phyloP scores from a whole-genome alignment of 2,888 invertebrate genomes.

The Dascillus cervinus region DNA sequence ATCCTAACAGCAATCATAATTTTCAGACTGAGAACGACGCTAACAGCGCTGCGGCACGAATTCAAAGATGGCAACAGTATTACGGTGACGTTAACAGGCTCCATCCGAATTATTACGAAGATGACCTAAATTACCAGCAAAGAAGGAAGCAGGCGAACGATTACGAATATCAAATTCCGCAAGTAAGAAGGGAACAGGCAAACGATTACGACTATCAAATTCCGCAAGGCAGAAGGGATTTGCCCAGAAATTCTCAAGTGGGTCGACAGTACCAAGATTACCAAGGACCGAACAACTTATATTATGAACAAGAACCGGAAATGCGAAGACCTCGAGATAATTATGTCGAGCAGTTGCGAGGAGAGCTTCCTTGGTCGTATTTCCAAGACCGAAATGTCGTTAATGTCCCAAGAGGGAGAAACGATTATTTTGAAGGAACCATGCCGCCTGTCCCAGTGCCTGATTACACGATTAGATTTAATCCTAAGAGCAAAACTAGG shows the following conservation, averaged over 20 bases:
- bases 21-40: conserved; percentile 7
- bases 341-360: conserved; percentile 3
- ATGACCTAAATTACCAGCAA: no score
- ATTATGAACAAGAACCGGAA: no score
- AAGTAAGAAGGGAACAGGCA: no score
- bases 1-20: no score
- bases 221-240: no score
- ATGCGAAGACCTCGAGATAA: neutral
- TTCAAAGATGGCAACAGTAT: conserved; percentile 29
- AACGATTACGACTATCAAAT: no score
- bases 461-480: conserved; percentile 2
- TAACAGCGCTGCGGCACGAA: conserved; percentile 21
- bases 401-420: neutral
- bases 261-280: no score
- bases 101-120: conserved; percentile 1
- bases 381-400: conserved; percentile 2
- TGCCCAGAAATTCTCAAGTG: no score
- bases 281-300: no score
- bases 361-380: conserved; percentile 25
- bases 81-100: conserved; percentile 22
- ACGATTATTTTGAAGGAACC: neutral
- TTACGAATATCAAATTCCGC: no score
- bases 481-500: no score
- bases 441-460: conserved; percentile 1
- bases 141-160: no score